Conservation (phyloP, 1,140 invertebrate genomes). For the Sipha flava region DNA sequence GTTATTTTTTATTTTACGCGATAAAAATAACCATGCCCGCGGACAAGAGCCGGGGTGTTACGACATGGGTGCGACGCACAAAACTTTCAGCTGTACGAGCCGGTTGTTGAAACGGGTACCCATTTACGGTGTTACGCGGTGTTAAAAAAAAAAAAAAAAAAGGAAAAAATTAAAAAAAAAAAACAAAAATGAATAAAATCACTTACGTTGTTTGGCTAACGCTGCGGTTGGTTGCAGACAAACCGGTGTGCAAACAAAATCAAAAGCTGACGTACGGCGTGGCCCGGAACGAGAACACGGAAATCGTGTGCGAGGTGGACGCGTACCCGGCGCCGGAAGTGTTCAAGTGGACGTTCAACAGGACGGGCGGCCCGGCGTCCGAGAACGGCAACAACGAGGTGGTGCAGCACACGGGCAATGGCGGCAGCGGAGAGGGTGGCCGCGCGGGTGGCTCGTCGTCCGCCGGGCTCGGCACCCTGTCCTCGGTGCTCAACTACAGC, state of each 20-base stretch:
- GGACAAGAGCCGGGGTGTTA: too few species aligned
- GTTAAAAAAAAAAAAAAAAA: too few species aligned
- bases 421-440: slow-evolving; percentile 13
- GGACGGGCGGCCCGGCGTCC: slow-evolving; percentile 51
- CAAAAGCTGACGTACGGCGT: slow-evolving; percentile 77
- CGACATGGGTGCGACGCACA: too few species aligned
- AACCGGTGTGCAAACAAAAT: slow-evolving; percentile 68
- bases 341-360: slow-evolving; percentile 85
- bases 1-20: too few species aligned
- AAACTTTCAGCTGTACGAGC: too few species aligned
- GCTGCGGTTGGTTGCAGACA: slow-evolving; percentile 51
- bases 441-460: not conserved
- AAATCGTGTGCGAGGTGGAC: slow-evolving; percentile 74
- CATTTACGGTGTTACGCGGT: too few species aligned
- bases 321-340: slow-evolving; percentile 71
- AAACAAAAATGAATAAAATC: too few species aligned
- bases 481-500: slow-evolving; percentile 52
- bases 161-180: too few species aligned
- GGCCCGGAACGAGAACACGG: slow-evolving; percentile 69
- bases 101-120: too few species aligned
- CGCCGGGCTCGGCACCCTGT: slow-evolving; percentile 36
- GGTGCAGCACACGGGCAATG: slow-evolving; percentile 50
- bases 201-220: too few species aligned
- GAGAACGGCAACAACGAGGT: slow-evolving; percentile 51
- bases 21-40: too few species aligned